These are phyloP conservation scores for Euborellia annulipes DNA, from an alignment of 1,140 invertebrate species.

Conservation along the genomic window DNA sequence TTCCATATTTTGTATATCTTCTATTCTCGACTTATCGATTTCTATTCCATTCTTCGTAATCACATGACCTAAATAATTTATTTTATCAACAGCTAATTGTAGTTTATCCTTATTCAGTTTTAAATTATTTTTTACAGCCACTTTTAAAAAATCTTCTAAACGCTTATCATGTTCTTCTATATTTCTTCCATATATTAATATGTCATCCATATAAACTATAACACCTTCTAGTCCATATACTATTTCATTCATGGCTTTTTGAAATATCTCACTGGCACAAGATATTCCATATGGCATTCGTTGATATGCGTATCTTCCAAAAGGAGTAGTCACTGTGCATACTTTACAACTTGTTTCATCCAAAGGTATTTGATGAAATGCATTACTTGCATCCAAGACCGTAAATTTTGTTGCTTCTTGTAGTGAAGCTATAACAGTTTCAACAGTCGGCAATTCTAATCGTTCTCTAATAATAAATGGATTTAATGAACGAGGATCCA, in stretches of 20 bases:
- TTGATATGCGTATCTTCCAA: too few relatives aligned
- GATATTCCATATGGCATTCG: constrained; percentile 6
- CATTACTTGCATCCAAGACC: too few relatives aligned
- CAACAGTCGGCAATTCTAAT: too few relatives aligned
- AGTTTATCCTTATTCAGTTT: neutral
- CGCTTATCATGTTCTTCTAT: neutral
- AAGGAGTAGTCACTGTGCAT: too few relatives aligned
- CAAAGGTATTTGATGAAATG: too few relatives aligned
- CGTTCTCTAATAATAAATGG: too few relatives aligned
- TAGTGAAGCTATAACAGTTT: too few relatives aligned
- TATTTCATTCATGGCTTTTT: neutral
- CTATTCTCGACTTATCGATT: neutral
- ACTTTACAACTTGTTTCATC: too few relatives aligned
- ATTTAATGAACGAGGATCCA: too few relatives aligned
- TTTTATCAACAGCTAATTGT: neutral
- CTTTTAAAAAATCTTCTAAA: neutral
- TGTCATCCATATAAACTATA: neutral
- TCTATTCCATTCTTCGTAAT: constrained; percentile 1
- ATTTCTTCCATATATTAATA: neutral
- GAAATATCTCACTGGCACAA: constrained; percentile 3
- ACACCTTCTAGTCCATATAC: neutral
- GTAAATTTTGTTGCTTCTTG: too few relatives aligned
- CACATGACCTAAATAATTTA: constrained; percentile 2
- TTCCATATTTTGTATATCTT: neutral
- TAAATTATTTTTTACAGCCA: neutral